Evolutionary conservation across 1,140 invertebrate species (phyloP).

Genomic region (Aporrectodea caliginosa): DNA sequence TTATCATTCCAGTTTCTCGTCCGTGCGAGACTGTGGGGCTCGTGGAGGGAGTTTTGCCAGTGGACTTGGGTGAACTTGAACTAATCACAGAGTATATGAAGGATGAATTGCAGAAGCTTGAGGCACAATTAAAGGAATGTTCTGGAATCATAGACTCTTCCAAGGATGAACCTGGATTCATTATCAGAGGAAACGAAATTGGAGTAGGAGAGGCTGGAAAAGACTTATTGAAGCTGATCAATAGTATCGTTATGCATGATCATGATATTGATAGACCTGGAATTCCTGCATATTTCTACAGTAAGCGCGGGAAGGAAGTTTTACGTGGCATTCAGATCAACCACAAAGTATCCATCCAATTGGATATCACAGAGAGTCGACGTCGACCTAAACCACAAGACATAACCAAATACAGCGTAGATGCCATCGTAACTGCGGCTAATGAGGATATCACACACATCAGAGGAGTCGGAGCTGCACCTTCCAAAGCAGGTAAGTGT

Average conservation of each 20-base stretch:
- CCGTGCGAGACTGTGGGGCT: no score
- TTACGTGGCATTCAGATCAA: background rate
- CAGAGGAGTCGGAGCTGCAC: constrained; percentile 17
- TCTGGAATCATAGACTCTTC: background rate
- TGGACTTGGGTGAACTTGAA: background rate
- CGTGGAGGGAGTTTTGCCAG: no score
- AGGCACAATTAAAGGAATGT: background rate
- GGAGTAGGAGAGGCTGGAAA: background rate
- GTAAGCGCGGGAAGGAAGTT: background rate
- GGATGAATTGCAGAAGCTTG: background rate
- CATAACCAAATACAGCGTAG: constrained; percentile 7
- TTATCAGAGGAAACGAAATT: background rate
- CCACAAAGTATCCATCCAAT: background rate
- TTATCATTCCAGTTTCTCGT: no score
- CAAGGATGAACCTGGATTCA: background rate
- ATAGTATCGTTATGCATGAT: background rate
- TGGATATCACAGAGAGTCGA: no score
- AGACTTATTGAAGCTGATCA: background rate
- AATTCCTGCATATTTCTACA: background rate
- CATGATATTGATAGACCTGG: background rate
- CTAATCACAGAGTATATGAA: background rate
- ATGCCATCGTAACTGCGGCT: constrained; percentile 26
- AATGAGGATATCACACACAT: constrained; percentile 8
- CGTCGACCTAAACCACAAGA: no score
- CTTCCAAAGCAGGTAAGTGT: constrained; percentile 15